Conservation (phyloP, 2,888 invertebrate species). For the Acanthosoma haemorrhoidale region DNA sequence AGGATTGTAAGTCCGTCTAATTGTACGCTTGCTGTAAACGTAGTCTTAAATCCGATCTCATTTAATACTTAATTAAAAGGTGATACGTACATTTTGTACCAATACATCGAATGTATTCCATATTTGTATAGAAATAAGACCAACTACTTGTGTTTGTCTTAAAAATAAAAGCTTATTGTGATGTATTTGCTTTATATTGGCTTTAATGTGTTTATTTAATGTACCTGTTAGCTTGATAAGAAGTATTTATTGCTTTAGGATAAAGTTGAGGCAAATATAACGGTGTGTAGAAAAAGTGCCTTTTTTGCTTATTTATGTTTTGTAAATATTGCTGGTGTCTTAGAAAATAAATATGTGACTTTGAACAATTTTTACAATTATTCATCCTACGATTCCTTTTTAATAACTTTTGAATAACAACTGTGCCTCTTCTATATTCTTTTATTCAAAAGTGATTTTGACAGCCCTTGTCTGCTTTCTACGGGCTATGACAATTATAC, state of each 20-base stretch:
- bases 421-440: no score
- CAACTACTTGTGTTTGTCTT: slow-evolving; percentile 4
- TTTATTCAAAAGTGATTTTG: no score
- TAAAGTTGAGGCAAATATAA: slow-evolving; percentile 19
- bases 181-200: slow-evolving; percentile 30
- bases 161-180: slow-evolving; percentile 35
- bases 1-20: slow-evolving; percentile 38
- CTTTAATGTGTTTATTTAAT: slow-evolving; percentile 24
- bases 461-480: no score
- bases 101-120: slow-evolving; percentile 24
- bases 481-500: no score
- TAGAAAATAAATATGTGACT: slow-evolving; percentile 22
- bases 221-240: slow-evolving; percentile 35
- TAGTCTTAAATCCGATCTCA: slow-evolving; percentile 26
- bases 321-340: slow-evolving; percentile 29
- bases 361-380: neutral
- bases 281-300: slow-evolving; percentile 36
- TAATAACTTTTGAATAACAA: no score
- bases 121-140: slow-evolving; percentile 14
- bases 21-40: slow-evolving; percentile 34
- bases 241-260: slow-evolving; percentile 19
- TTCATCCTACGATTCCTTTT: neutral
- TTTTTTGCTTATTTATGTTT: slow-evolving; percentile 38
- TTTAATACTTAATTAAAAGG: slow-evolving; percentile 17
- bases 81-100: slow-evolving; percentile 26